Percentiles rank a stretch among this genome's conserved stretches.
phyloP scores from a whole-genome alignment of 2,113 vertebrate species.

The Tenrec ecaudatus region DNA sequence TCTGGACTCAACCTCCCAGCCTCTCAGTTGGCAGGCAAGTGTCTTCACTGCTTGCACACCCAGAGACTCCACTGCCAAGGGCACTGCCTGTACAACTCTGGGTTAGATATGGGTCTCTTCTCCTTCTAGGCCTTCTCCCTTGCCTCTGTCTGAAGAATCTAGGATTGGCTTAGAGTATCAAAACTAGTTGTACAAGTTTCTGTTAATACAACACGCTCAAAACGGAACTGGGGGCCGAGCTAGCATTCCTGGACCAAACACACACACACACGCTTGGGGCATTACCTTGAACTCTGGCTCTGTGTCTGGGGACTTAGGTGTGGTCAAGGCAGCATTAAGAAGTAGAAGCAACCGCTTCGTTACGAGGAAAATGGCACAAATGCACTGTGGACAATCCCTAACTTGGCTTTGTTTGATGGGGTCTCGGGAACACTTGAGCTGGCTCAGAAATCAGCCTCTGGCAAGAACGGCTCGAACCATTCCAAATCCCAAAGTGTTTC shows the following conservation, averaged over 20 bases:
- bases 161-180: neutral
- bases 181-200: neutral
- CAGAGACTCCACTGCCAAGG: neutral
- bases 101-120: neutral
- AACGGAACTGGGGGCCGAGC: neutral
- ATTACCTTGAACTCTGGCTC: no score
- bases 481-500: constrained; percentile 69
- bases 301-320: neutral
- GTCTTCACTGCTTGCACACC: neutral
- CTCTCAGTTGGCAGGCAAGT: neutral
- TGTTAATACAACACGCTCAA: neutral
- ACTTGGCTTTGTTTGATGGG: constrained; percentile 42
- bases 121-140: neutral
- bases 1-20: neutral
- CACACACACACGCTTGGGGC: no score
- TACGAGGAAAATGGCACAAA: neutral
- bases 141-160: neutral
- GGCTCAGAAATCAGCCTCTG: constrained; percentile 62
- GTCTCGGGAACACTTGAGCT: constrained; percentile 37
- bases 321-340: neutral
- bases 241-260: no score
- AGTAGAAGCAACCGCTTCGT: neutral
- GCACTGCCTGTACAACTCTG: no score
- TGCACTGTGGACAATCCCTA: neutral
- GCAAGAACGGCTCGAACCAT: constrained; percentile 59